Conservation (phyloP, 1,140 invertebrate genomes). For the Euglossa dilemma region DNA sequence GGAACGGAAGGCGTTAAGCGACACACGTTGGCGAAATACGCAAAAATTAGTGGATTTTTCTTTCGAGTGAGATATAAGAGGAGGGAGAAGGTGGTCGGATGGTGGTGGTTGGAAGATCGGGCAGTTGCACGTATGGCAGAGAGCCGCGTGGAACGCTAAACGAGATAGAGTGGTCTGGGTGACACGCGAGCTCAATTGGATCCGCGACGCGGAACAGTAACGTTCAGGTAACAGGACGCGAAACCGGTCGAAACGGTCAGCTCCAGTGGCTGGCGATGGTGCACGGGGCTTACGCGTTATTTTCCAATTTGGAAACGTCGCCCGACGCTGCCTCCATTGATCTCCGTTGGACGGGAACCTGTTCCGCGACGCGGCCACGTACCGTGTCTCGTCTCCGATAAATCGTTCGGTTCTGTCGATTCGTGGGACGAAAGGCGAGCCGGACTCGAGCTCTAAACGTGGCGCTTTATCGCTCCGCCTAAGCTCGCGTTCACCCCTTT, state of each 20-base stretch:
- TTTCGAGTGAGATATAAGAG: background rate
- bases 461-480: background rate
- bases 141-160: constrained; percentile 12
- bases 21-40: too few species aligned
- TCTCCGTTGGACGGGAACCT: constrained; percentile 32
- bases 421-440: background rate
- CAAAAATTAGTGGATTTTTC: background rate
- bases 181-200: constrained; percentile 60
- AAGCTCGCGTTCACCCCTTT: too few species aligned
- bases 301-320: constrained; percentile 60
- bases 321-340: constrained; percentile 48
- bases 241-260: constrained; percentile 26
- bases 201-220: constrained; percentile 24
- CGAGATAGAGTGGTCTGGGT: constrained; percentile 47
- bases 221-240: constrained; percentile 48
- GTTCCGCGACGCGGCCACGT: constrained; percentile 2
- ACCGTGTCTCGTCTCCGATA: background rate
- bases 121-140: background rate
- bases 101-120: background rate
- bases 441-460: background rate
- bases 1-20: too few species aligned
- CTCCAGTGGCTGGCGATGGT: background rate
- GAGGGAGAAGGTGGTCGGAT: background rate
- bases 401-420: constrained; percentile 9
- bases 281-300: constrained; percentile 46